These are phyloP conservation scores for Parapristionchus giblindavisi DNA, from an alignment of 2,888 invertebrate species.

Conservation along the genomic window DNA sequence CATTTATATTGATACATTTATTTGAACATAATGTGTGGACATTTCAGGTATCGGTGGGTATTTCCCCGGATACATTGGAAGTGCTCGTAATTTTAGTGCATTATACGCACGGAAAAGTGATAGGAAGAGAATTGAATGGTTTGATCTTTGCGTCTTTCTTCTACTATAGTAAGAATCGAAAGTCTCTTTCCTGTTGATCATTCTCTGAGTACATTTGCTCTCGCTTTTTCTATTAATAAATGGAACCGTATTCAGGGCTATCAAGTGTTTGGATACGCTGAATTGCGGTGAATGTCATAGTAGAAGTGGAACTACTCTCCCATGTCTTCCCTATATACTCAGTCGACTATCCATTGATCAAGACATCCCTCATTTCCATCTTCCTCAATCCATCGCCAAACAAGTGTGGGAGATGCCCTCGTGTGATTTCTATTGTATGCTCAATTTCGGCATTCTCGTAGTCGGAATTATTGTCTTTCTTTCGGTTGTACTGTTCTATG, in stretches of 20 bases:
- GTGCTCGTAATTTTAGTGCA: neutral
- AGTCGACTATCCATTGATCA: constrained; percentile 4
- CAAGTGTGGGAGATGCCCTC: constrained; percentile 13
- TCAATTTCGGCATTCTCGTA: neutral
- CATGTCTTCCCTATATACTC: neutral
- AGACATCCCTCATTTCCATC: neutral
- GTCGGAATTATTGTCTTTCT: neutral
- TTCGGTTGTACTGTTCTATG: neutral
- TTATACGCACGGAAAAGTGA: neutral
- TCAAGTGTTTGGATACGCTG: too few species aligned
- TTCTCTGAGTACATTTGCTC: too few species aligned
- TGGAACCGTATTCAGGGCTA: too few species aligned
- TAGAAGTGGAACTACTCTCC: too few species aligned
- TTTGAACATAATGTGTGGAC: too few species aligned
- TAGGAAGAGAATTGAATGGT: neutral
- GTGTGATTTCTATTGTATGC: constrained; percentile 10
- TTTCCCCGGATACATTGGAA: neutral
- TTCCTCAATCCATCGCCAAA: neutral
- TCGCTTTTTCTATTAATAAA: too few species aligned
- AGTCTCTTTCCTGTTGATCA: too few species aligned
- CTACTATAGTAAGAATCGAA: too few species aligned
- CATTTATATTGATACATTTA: too few species aligned
- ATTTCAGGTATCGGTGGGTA: neutral
- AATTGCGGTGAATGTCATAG: too few species aligned
- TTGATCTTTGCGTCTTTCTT: too few species aligned